These are phyloP conservation scores for Serrognathus titanus DNA, from an alignment of 2,888 invertebrate genomes.

Conservation along the genomic window DNA sequence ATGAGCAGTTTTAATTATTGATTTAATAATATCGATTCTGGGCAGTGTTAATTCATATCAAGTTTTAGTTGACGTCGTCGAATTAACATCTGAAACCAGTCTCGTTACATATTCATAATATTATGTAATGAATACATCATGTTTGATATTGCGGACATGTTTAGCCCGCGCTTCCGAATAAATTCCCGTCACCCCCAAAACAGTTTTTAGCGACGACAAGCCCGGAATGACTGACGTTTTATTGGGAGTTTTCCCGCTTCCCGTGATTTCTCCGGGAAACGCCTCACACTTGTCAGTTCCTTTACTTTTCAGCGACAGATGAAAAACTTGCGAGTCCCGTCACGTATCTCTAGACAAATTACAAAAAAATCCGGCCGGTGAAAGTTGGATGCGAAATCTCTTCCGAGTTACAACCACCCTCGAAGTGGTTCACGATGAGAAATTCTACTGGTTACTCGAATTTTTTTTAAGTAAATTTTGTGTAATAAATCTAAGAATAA, in stretches of 20 bases:
- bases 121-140: background rate
- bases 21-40: too few relatives aligned
- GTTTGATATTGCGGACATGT: background rate
- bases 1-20: too few relatives aligned
- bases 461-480: background rate
- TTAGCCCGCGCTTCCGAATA: too few relatives aligned
- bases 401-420: background rate
- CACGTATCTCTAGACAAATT: slow-evolving; percentile 36
- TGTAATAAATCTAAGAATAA: slow-evolving; percentile 25
- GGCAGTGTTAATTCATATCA: too few relatives aligned
- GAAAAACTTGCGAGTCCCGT: slow-evolving; percentile 33
- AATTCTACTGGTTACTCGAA: too few relatives aligned
- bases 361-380: slow-evolving; percentile 26
- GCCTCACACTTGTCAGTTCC: slow-evolving; percentile 44
- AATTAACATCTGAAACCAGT: too few relatives aligned
- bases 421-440: too few relatives aligned
- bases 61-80: too few relatives aligned
- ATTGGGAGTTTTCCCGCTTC: slow-evolving; percentile 36
- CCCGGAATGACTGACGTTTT: slow-evolving; percentile 44
- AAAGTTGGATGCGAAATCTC: slow-evolving; percentile 21
- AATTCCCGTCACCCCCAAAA: slow-evolving; percentile 5
- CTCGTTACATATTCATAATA: too few relatives aligned
- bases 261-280: slow-evolving; percentile 42
- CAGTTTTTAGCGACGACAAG: slow-evolving; percentile 26
- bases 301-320: slow-evolving; percentile 31